These are phyloP conservation scores for Rhagophthalmus giganteus DNA, from an alignment of 2,888 invertebrate genomes.

Conservation along the genomic window DNA sequence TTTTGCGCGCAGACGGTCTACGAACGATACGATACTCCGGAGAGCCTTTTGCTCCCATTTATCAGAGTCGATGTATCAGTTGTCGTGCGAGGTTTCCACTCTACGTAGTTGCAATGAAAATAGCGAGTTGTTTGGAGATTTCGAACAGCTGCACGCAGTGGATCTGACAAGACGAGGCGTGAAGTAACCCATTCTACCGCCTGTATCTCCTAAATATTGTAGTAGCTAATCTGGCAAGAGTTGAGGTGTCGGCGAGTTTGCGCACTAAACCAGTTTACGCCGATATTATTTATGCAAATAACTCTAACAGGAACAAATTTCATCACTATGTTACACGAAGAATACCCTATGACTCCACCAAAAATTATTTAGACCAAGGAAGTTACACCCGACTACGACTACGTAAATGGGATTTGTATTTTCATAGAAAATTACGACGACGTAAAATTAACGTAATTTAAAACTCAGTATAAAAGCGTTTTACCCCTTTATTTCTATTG, in stretches of 20 bases:
- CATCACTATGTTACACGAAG: too few species aligned
- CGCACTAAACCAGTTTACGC: constrained; percentile 41
- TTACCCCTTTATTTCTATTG: constrained; percentile 4
- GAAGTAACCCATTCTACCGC: constrained; percentile 40
- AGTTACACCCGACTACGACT: too few species aligned
- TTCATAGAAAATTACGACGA: too few species aligned
- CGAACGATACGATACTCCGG: constrained; percentile 45
- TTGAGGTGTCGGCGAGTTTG: constrained; percentile 41
- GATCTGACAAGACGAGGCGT: constrained; percentile 37
- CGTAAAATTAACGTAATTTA: background rate
- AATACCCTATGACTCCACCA: too few species aligned
- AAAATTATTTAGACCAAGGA: too few species aligned
- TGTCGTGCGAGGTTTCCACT: constrained; percentile 30
- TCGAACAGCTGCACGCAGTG: constrained; percentile 34
- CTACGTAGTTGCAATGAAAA: constrained; percentile 21
- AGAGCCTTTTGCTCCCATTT: constrained; percentile 46
- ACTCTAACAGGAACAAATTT: constrained; percentile 18
- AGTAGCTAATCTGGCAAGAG: constrained; percentile 51
- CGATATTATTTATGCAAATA: constrained; percentile 43
- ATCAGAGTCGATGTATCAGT: constrained; percentile 42
- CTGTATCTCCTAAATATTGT: constrained; percentile 50
- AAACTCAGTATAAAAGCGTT: background rate
- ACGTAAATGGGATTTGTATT: too few species aligned
- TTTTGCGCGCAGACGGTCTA: constrained; percentile 41
- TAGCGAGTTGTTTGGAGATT: too few species aligned